These are phyloP conservation scores for Podarcis lilfordi DNA, from an alignment of 2,797 vertebrate genomes.

Conservation along the genomic window DNA sequence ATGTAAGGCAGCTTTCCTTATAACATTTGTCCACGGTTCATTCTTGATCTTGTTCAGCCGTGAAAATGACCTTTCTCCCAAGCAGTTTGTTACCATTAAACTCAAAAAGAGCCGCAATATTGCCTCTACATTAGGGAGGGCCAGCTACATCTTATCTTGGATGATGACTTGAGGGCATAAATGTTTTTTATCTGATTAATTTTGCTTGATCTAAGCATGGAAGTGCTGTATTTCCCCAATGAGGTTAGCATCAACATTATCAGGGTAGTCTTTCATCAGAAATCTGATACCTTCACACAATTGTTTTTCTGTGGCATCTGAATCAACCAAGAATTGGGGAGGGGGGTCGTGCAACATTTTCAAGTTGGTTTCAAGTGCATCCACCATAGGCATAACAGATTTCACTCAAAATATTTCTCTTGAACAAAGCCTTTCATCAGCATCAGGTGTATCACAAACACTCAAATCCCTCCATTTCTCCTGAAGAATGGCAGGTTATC, in stretches of 20 bases:
- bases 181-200: neutral
- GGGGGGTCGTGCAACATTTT: too few relatives aligned
- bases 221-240: neutral
- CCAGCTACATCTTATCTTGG: neutral
- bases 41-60: neutral
- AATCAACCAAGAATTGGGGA: neutral
- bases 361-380: neutral
- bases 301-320: neutral
- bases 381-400: neutral
- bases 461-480: neutral
- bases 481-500: neutral
- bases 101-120: neutral
- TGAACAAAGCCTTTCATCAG: neutral
- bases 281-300: neutral
- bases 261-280: neutral
- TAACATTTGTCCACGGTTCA: neutral
- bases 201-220: neutral
- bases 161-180: neutral
- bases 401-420: neutral
- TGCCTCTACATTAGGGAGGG: neutral
- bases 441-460: neutral
- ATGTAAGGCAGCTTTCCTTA: neutral
- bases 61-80: neutral
- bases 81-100: neutral
- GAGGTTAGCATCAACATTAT: neutral